Base-by-base conservation (phyloP, 2,113 vertebrate species). In the Vicugna pacos region DNA sequence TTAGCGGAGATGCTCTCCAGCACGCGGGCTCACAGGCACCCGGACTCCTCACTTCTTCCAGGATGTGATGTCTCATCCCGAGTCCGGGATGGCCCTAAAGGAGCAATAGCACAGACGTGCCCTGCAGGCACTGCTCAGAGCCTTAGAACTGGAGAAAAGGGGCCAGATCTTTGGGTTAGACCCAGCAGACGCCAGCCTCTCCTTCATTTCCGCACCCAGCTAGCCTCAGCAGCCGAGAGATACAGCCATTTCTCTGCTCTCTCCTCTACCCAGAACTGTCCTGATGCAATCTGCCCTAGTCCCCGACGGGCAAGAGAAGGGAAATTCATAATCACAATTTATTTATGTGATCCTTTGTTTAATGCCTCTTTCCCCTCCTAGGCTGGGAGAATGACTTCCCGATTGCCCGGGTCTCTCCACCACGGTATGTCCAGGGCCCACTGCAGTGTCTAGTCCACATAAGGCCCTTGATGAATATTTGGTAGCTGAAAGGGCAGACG, bases 321-420 rank as follows among this genome's bases (percentile, higher is more conserved):
- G 85, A 89, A 24, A 54, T 89, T 24, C 77, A 70, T 89, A 93
- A 76, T 84, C 70, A 67, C 28, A 10, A 87, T 92, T 87, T 82
- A 88, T 87, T 88, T 92, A 93, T 60, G 28, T 70, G 67, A 96
- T 20, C 75, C 73, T 89, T 85, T 88, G 89, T 92, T 96, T 92
- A 91, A 91, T 91, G 81, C 56, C 67, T 50, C 56, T 75, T 94
- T 93, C 54, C 62, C 62, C 46, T 70, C 82, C 14, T 60, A 26
- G 83, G 48, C 77, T n/a, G 69, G 62, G 83, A 52, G 38, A 83
- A 94, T 54, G 42, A 72, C 46, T 89, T 92, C 62, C 62, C 54
- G 52, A 77, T 6, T 88, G 69, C 67, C 52, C 12, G 30, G 46
- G 69, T 76, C 62, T 92, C 89, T 92, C 67, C 60, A 92, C 5